Conservation (phyloP, 2,797 vertebrate species). For the Urocyon cinereoargenteus region DNA sequence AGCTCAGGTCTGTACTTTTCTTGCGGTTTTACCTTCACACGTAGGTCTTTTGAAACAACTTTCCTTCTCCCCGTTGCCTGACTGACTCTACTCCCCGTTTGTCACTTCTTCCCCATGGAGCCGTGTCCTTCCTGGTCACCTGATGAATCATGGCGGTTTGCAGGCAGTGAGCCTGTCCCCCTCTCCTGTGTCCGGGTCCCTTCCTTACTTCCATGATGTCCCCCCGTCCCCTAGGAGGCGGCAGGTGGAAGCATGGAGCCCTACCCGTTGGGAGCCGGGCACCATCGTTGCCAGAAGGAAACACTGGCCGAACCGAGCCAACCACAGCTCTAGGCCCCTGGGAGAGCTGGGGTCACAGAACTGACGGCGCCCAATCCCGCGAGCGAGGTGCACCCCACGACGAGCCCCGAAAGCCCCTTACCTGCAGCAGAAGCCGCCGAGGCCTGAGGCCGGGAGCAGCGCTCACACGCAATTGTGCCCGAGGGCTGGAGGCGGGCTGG, state of each 20-base stretch:
- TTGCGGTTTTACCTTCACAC: not conserved
- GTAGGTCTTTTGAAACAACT: not conserved
- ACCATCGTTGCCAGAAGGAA: not conserved
- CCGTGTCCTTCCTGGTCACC: not conserved
- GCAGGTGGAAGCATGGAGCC: not conserved
- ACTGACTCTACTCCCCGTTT: not conserved
- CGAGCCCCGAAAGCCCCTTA: not conserved
- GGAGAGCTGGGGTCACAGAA: not conserved
- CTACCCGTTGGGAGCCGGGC: no score
- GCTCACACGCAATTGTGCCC: not conserved
- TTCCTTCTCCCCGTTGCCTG: not conserved
- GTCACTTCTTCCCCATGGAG: not conserved
- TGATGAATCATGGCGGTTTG: no score
- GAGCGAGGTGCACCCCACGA: not conserved
- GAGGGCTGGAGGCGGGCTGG: not conserved
- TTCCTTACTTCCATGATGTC: not conserved
- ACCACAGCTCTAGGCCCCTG: not conserved
- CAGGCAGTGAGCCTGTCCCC: not conserved
- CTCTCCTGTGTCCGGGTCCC: not conserved
- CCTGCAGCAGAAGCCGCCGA: not conserved
- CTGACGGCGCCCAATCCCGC: not conserved
- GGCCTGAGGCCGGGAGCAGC: not conserved
- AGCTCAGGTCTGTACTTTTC: not conserved
- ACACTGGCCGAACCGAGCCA: not conserved
- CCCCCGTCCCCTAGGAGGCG: no score